Percentiles rank a stretch among this genome's conserved stretches.
These are phyloP conservation scores for Pygocentrus nattereri DNA, from an alignment of 2,797 vertebrate genomes.

Conservation along the genomic window DNA sequence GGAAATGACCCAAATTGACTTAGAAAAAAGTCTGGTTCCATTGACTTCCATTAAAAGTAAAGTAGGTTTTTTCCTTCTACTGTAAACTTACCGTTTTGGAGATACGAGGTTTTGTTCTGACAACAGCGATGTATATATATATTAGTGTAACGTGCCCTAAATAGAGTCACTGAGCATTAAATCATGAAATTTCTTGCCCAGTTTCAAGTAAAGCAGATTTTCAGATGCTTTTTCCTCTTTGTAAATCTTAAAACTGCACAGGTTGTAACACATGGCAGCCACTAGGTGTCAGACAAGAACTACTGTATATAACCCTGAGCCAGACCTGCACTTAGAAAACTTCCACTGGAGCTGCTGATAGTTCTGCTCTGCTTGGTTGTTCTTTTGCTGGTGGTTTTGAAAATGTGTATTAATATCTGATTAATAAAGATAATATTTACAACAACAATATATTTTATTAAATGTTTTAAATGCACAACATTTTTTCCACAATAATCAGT, in stretches of 20 bases:
- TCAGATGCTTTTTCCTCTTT: not conserved
- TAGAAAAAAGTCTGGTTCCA: no score
- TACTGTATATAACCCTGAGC: not conserved
- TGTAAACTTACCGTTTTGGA: no score
- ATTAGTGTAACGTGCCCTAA: no score
- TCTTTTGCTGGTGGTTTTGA: not conserved
- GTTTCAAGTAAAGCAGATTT: no score
- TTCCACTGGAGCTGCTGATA: not conserved
- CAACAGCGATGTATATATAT: no score
- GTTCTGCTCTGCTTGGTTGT: not conserved
- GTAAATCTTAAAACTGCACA: not conserved
- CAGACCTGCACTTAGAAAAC: not conserved
- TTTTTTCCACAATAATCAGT: not conserved
- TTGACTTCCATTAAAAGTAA: no score
- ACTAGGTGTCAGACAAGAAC: conserved; percentile 51
- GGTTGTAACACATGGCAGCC: conserved; percentile 26
- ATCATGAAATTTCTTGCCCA: no score
- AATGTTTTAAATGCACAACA: not conserved
- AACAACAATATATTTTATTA: not conserved
- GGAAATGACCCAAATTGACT: no score
- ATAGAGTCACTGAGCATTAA: no score
- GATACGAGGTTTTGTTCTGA: no score
- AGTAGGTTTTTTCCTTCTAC: no score
- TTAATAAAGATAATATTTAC: not conserved
- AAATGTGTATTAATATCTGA: not conserved